Evolutionary conservation across 2,113 vertebrate genomes (phyloP).

Genomic region (Megalops atlanticus): DNA sequence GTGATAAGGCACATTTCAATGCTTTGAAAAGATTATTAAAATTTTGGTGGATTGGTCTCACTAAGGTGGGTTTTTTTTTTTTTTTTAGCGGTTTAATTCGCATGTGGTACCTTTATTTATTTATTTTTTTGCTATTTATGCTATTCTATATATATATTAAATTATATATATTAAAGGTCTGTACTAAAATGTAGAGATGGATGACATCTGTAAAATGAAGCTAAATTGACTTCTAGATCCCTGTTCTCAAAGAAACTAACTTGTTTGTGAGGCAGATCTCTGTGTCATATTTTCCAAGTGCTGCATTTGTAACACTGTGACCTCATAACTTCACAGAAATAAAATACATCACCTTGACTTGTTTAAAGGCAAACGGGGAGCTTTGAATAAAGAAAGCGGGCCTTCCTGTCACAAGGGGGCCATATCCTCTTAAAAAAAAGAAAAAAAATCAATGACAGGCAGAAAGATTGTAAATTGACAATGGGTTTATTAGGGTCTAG

Average conservation of each 20-base stretch:
- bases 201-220: too few relatives aligned
- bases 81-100: background rate
- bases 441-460: conserved; percentile 4
- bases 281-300: background rate
- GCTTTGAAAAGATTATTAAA: background rate
- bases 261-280: background rate
- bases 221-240: too few relatives aligned
- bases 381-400: background rate
- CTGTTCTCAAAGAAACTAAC: too few relatives aligned
- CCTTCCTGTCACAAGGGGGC: background rate
- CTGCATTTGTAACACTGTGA: background rate
- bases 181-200: too few relatives aligned
- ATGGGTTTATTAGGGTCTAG: background rate
- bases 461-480: background rate
- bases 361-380: background rate
- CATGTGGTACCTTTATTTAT: conserved; percentile 10
- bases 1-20: background rate
- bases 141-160: too few relatives aligned
- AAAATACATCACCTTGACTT: conserved; percentile 1
- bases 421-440: background rate
- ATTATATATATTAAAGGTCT: too few relatives aligned
- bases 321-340: background rate
- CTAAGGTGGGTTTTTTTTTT: background rate
- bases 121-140: too few relatives aligned
- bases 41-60: background rate